Conservation (phyloP, 37 sponge, comb jelly and placozoan species). For the Ephydatia muelleri region DNA sequence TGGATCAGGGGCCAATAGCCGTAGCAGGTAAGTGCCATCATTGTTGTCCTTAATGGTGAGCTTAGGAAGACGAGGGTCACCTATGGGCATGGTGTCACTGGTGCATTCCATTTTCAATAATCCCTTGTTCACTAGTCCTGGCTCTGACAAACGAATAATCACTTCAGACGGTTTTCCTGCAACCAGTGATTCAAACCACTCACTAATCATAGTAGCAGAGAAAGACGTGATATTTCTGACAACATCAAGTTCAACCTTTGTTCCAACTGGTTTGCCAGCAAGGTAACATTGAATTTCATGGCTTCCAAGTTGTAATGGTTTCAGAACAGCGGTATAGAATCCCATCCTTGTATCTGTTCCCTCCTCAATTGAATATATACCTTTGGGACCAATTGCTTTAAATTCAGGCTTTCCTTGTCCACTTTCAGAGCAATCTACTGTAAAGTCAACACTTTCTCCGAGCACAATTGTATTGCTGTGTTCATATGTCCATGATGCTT, state of each 20-base stretch:
- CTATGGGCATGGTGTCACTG: conserved; percentile 12
- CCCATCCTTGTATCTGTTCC: conserved; percentile 57
- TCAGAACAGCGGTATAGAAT: conserved; percentile 54
- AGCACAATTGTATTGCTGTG: conserved; percentile 2
- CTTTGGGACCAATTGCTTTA: conserved; percentile 49
- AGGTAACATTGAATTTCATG: conserved; percentile 62
- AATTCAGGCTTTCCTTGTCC: conserved; percentile 56
- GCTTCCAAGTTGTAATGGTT: conserved; percentile 79
- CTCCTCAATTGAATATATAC: conserved; percentile 33
- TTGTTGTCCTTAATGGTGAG: conserved; percentile 64
- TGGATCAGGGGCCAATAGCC: conserved; percentile 26
- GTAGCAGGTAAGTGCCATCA: conserved; percentile 56
- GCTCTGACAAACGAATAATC: conserved; percentile 51
- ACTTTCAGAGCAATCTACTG: conserved; percentile 43
- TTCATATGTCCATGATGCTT: conserved; percentile 14
- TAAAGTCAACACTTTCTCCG: conserved; percentile 25
- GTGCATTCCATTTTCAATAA: conserved; percentile 30
- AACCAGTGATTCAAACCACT: conserved; percentile 36
- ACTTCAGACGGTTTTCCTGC: conserved; percentile 29
- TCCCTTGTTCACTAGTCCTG: conserved; percentile 63
- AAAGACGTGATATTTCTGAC: conserved; percentile 50
- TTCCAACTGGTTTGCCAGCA: conserved; percentile 62
- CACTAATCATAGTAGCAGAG: conserved; percentile 43
- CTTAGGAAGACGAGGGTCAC: conserved; percentile 10
- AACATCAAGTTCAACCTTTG: conserved; percentile 63